Evolutionary conservation across 2,113 vertebrate genomes (phyloP).

Genomic region (Columba janthina): DNA sequence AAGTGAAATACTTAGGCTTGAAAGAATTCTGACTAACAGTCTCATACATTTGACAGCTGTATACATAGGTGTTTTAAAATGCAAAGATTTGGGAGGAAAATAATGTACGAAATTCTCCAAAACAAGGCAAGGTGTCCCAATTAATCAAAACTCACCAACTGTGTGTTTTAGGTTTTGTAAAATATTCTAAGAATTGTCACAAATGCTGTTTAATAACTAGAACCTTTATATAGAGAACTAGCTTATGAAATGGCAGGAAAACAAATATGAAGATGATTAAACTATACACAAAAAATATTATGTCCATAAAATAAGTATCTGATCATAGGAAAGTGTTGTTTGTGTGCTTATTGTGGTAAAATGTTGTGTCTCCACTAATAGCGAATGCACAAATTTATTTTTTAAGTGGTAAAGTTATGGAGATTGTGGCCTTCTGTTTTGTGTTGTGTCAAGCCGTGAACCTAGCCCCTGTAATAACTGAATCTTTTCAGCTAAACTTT

Average conservation of each 20-base stretch:
- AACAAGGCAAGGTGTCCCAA: neutral
- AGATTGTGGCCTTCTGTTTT: neutral
- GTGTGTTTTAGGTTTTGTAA: neutral
- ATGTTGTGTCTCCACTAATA: neutral
- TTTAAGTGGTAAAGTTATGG: neutral
- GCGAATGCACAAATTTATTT: neutral
- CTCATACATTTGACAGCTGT: neutral
- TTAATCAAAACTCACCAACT: neutral
- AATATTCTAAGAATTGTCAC: neutral
- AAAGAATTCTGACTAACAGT: neutral
- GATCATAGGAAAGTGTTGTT: neutral
- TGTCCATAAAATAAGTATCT: neutral
- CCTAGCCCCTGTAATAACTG: neutral
- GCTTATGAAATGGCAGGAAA: neutral
- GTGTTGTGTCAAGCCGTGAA: neutral
- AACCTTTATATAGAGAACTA: neutral
- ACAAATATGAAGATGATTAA: neutral
- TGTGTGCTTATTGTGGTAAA: neutral
- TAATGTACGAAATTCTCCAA: neutral
- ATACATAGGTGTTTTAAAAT: neutral
- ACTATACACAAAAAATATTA: neutral
- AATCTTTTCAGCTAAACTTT: conserved; percentile 15
- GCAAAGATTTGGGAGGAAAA: neutral
- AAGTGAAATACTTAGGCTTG: neutral
- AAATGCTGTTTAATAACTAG: neutral